phyloP scores from a whole-genome alignment of 2,797 vertebrate species.

The Amniataba percoides region DNA sequence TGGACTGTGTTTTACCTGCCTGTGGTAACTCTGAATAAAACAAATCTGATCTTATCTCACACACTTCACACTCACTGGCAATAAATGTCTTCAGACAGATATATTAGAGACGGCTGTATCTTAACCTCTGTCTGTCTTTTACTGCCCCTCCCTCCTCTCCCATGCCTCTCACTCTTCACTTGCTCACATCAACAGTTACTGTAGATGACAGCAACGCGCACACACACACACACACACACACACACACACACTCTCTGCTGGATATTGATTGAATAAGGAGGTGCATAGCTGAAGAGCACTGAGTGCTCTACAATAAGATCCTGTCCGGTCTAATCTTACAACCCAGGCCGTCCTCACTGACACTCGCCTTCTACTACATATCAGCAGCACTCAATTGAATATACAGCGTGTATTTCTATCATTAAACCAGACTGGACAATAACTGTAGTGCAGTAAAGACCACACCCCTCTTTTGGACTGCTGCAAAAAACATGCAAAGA shows the following conservation, averaged over 20 bases:
- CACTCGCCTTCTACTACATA: conserved; percentile 11
- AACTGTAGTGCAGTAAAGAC: neutral
- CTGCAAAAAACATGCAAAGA: neutral
- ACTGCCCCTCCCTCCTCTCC: neutral
- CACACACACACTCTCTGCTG: conserved; percentile 16
- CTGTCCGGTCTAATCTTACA: conserved; percentile 44
- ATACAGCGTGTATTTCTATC: neutral
- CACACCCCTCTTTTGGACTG: neutral
- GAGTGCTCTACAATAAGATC: conserved; percentile 63
- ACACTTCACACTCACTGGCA: conserved; percentile 55
- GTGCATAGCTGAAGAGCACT: conserved; percentile 58
- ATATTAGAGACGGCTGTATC: conserved; percentile 43
- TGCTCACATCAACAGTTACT: conserved; percentile 59
- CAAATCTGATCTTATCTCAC: conserved; percentile 53
- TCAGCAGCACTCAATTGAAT: conserved; percentile 9
- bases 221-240: conserved; percentile 13
- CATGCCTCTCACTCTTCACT: conserved; percentile 36
- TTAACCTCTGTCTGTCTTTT: conserved; percentile 46
- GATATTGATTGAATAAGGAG: conserved; percentile 78
- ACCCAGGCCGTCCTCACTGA: conserved; percentile 8
- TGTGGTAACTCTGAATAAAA: conserved; percentile 27
- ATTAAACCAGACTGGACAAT: neutral
- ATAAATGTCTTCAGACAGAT: conserved; percentile 54
- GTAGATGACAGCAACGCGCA: conserved; percentile 37
- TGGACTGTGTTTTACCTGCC: conserved; percentile 13